Evolutionary conservation across 2,797 vertebrate species (phyloP).

Genomic region (Euphonia xanthogaster): DNA sequence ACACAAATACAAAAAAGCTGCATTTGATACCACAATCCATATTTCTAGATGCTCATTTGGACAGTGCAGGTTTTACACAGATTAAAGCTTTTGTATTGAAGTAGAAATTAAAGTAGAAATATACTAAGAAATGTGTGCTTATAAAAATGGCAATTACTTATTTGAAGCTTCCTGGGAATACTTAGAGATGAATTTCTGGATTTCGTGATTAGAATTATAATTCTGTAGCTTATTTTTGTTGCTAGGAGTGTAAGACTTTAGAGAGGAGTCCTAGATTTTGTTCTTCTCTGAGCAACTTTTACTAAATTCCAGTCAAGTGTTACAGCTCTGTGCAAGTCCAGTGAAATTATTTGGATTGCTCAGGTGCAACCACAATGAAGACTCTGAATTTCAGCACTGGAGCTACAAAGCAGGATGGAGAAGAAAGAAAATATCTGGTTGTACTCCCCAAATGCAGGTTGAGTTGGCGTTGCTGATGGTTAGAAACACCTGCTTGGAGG

Average conservation of each 20-base stretch:
- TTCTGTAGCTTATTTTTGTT: not conserved
- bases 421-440: not conserved
- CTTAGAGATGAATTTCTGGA: not conserved
- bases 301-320: not conserved
- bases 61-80: not conserved
- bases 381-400: not conserved
- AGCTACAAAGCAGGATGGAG: not conserved
- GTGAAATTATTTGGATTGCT: not conserved
- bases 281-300: not conserved
- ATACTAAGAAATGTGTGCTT: not conserved
- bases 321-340: not conserved
- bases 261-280: not conserved
- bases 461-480: not conserved
- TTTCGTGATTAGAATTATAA: not conserved
- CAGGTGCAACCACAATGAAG: not conserved
- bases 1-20: not conserved
- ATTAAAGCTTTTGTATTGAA: not conserved
- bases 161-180: not conserved
- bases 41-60: not conserved
- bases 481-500: constrained; percentile 2
- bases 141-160: not conserved
- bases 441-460: not conserved
- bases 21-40: not conserved
- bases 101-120: not conserved
- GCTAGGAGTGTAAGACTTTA: not conserved